phyloP scores from a whole-genome alignment of 2,888 invertebrate genomes.

The Sialis lutaria region DNA sequence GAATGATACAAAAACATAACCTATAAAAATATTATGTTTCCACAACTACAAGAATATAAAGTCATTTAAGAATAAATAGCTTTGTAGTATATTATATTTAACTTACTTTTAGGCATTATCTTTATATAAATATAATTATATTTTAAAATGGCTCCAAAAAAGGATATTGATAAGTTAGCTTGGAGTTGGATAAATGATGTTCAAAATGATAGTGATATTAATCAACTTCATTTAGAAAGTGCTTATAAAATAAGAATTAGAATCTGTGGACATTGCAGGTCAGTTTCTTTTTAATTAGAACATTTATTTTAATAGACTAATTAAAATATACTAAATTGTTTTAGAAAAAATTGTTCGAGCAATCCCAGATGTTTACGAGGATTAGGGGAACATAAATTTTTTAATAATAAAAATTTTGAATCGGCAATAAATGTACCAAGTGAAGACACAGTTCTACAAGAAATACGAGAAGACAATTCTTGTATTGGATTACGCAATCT shows the following conservation, averaged over 20 bases:
- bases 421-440: conserved; percentile 13
- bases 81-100: no score
- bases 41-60: no score
- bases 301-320: background rate
- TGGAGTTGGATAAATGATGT: background rate
- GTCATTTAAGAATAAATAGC: no score
- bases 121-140: no score
- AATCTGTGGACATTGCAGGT: conserved; percentile 23
- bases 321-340: conserved; percentile 9
- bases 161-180: background rate
- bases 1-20: no score
- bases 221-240: conserved; percentile 16
- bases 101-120: no score
- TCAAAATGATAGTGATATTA: background rate
- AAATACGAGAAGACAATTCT: conserved; percentile 24
- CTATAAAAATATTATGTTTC: no score
- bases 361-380: conserved; percentile 39
- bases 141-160: background rate
- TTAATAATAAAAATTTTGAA: conserved; percentile 28
- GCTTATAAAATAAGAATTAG: conserved; percentile 21
- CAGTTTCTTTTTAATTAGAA: conserved; percentile 8
- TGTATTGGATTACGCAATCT: conserved; percentile 42
- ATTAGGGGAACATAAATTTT: conserved; percentile 37
- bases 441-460: conserved; percentile 21
- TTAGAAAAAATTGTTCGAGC: conserved; percentile 35